Evolutionary conservation across 2,113 vertebrate species (phyloP).

Genomic region (Labrus mixtus): DNA sequence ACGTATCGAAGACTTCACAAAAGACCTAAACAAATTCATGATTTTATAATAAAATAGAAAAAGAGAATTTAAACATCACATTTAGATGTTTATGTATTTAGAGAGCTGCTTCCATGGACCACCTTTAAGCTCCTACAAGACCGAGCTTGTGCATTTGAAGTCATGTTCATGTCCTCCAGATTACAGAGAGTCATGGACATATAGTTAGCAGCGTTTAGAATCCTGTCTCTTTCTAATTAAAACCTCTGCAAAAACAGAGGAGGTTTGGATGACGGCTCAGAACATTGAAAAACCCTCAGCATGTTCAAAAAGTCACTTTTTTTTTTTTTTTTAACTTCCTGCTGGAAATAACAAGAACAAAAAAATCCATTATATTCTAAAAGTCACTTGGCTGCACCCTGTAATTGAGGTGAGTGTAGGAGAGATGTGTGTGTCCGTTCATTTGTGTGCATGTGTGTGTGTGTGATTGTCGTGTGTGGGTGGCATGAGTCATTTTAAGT

Average conservation of each 20-base stretch:
- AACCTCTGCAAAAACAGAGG: neutral
- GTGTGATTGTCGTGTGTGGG: neutral
- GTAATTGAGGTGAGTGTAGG: slow-evolving; percentile 22
- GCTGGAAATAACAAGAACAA: neutral
- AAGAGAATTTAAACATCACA: too few relatives aligned
- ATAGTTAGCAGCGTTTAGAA: neutral
- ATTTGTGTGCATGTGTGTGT: too few relatives aligned
- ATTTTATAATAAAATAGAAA: too few relatives aligned
- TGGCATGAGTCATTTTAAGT: slow-evolving; percentile 37
- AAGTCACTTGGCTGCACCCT: slow-evolving; percentile 4
- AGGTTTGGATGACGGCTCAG: neutral
- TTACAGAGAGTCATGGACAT: neutral
- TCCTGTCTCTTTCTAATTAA: neutral
- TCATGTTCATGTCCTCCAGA: too few relatives aligned
- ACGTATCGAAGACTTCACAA: too few relatives aligned
- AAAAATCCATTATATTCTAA: slow-evolving; percentile 22
- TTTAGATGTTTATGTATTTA: too few relatives aligned
- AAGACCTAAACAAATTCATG: too few relatives aligned
- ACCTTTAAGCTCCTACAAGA: too few relatives aligned
- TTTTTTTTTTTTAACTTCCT: too few relatives aligned
- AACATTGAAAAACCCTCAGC: neutral
- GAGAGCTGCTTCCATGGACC: too few relatives aligned
- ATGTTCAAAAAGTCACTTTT: neutral
- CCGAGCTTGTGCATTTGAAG: too few relatives aligned
- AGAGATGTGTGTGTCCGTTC: too few relatives aligned